phyloP scores from a whole-genome alignment of 2,113 vertebrate species.

The Toxotes jaculatrix region DNA sequence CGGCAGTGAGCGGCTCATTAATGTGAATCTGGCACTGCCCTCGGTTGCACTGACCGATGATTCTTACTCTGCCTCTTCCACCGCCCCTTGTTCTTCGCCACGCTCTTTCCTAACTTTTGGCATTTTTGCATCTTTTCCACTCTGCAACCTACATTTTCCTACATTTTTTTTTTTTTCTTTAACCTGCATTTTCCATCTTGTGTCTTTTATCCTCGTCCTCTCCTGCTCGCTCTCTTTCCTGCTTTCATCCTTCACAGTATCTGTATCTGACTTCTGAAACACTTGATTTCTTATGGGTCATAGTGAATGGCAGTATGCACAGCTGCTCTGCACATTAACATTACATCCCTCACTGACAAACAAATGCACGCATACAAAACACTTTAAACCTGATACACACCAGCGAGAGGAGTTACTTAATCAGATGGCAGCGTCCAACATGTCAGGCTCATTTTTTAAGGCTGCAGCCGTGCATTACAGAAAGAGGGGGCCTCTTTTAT shows the following conservation, averaged over 20 bases:
- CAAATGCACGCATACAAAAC: constrained; percentile 22
- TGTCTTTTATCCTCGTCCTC: constrained; percentile 7
- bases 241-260: not conserved
- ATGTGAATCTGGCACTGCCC: constrained; percentile 50
- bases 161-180: not conserved
- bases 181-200: constrained; percentile 50
- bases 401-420: constrained; percentile 10
- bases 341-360: constrained; percentile 46
- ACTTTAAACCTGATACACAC: constrained; percentile 48
- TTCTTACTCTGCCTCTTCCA: not conserved
- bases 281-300: constrained; percentile 19
- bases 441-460: constrained; percentile 17
- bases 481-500: constrained; percentile 38
- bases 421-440: constrained; percentile 9
- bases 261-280: not conserved
- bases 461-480: not conserved
- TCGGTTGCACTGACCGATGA: constrained; percentile 40
- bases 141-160: constrained; percentile 4
- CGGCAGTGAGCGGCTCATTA: constrained; percentile 29
- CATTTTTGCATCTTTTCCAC: constrained; percentile 10
- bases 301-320: constrained; percentile 15
- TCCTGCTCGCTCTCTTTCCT: not conserved
- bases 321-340: constrained; percentile 46
- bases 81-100: not conserved
- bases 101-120: constrained; percentile 23